Base-by-base conservation (phyloP, 2,797 vertebrate genomes). In the Paratrypauchen microcephalus region DNA sequence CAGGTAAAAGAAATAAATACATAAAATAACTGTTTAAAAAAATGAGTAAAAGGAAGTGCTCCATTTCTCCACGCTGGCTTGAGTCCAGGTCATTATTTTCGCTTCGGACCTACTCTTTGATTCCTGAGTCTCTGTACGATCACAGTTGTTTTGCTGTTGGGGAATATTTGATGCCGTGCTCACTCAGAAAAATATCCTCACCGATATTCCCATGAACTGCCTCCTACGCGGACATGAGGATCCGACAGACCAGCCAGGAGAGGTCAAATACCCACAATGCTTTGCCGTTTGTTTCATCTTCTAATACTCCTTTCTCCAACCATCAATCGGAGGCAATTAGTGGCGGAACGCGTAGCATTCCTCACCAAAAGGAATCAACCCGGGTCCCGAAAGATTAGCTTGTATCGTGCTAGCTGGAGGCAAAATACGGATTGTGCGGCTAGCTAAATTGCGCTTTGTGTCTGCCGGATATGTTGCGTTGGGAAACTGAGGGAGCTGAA, bases 281-380 rank as follows among this genome's bases (percentile, higher is more conserved):
- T 82, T 41, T 69, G 72, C 78, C 58, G 73, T 72, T 78, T 70
- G 26, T 59, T 59, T 59, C 59, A 36, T 52, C 81, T 71, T 81
- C 81, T 19, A 59, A 73, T 61, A 15, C 59, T 79, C 81, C 72
- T 58, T 69, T 67, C n/a, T 13, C 24, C 26, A n/a, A n/a, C 68
- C 75, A 84, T 85, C 83, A 87, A 82, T 88, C 47, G 45, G 50
- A 66, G 67, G 81, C 82, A 89, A 90, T 86, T 89, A 87, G 82
- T 2, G 59, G 68, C 60, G 57, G 21, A 69, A 73, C 5, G 70
- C 48, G 52, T 50, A 78, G 66, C 11, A 3, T 57, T 79, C 73
- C 66, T 64, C 65, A 82, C 77, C 77, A 83, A 82, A 87, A 72
- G 45, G 45, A 69, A 83, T 76, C 69, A 66, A 24, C 3, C 4